Conservation (phyloP, 2,888 invertebrate species). For the Marronus borbonicus region DNA sequence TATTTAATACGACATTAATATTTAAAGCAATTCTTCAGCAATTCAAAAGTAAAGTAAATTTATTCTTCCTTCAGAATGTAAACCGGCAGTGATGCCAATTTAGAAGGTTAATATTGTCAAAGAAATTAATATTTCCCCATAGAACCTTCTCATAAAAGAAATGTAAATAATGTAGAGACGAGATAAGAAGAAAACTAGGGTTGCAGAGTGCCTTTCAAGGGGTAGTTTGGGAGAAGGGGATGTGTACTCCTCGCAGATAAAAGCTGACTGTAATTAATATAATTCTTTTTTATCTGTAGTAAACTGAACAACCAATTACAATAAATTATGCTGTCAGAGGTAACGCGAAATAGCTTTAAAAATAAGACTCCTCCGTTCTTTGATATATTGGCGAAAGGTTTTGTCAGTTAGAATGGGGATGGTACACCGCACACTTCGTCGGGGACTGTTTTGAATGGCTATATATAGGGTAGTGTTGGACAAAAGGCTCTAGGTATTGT, state of each 20-base stretch:
- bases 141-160: slow-evolving; percentile 23
- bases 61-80: slow-evolving; percentile 12
- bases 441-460: slow-evolving; percentile 68
- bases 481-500: slow-evolving; percentile 66
- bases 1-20: neutral
- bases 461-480: slow-evolving; percentile 66
- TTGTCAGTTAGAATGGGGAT: slow-evolving; percentile 69
- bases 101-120: slow-evolving; percentile 38
- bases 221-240: neutral
- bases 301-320: slow-evolving; percentile 64
- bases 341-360: slow-evolving; percentile 65
- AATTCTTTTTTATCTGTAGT: slow-evolving; percentile 54
- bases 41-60: slow-evolving; percentile 17
- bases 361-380: slow-evolving; percentile 64
- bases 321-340: slow-evolving; percentile 65
- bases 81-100: slow-evolving; percentile 18
- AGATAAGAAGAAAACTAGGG: slow-evolving; percentile 28
- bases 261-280: slow-evolving; percentile 44
- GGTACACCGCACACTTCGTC: slow-evolving; percentile 65
- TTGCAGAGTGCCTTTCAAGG: neutral
- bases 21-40: neutral
- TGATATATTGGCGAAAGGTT: slow-evolving; percentile 69
- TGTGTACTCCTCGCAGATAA: slow-evolving; percentile 28
- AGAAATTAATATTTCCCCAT: slow-evolving; percentile 37
- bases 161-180: slow-evolving; percentile 33